Conservation (phyloP, 2,888 invertebrate genomes). For the Drosophila suboccidentalis region DNA sequence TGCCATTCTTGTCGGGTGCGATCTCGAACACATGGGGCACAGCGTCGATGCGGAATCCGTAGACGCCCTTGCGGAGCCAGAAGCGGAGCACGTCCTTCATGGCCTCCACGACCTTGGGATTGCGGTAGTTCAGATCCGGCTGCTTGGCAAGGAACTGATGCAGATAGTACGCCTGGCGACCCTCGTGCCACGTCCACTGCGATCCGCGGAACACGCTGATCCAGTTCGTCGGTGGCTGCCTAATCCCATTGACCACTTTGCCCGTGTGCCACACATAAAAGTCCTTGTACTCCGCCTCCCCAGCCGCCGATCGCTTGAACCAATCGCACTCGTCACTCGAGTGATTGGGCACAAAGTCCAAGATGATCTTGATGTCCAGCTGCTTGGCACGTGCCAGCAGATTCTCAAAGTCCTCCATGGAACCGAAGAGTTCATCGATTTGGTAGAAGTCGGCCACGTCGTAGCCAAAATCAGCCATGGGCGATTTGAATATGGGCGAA, state of each 20-base stretch:
- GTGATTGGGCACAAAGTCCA: conserved; percentile 87
- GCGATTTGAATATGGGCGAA: conserved; percentile 91
- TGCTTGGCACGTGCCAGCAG: conserved; percentile 87
- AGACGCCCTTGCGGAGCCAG: conserved; percentile 93
- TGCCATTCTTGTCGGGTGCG: conserved; percentile 71
- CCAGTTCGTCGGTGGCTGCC: conserved; percentile 87
- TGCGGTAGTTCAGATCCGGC: conserved; percentile 89
- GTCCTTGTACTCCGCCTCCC: conserved; percentile 88
- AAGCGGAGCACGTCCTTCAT: conserved; percentile 89
- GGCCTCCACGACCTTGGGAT: conserved; percentile 85
- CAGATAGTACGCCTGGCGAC: conserved; percentile 88
- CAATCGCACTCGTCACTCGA: conserved; percentile 92
- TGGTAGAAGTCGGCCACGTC: conserved; percentile 90
- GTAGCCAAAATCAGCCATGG: conserved; percentile 92
- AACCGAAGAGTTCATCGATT: conserved; percentile 90
- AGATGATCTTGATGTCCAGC: conserved; percentile 85
- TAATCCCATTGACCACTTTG: conserved; percentile 78
- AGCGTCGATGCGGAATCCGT: conserved; percentile 91
- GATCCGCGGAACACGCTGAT: conserved; percentile 87
- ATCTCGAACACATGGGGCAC: conserved; percentile 86
- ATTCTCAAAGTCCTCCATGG: conserved; percentile 89
- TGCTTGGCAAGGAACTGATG: conserved; percentile 88
- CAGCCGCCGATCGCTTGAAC: conserved; percentile 90
- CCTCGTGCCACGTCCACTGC: conserved; percentile 88
- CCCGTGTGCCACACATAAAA: conserved; percentile 91